These are phyloP conservation scores for Ceratina japonica DNA, from an alignment of 1,140 invertebrate genomes.

Conservation along the genomic window DNA sequence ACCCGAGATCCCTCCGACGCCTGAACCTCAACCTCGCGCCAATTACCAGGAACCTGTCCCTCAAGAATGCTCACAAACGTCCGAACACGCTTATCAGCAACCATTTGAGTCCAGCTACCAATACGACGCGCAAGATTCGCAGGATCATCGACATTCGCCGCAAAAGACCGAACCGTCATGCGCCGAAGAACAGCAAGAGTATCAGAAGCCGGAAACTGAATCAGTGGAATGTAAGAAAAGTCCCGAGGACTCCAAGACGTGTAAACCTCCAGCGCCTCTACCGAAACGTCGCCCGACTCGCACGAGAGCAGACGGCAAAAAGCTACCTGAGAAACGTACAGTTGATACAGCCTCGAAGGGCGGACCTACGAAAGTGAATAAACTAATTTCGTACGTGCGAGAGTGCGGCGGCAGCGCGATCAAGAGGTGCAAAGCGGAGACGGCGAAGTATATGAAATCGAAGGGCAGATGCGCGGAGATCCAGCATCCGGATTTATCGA, in stretches of 20 bases:
- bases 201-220: background rate
- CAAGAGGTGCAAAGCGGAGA: background rate
- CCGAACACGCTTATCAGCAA: background rate
- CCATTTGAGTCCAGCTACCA: background rate
- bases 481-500: background rate
- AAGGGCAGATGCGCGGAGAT: background rate
- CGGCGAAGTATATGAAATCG: background rate
- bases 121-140: background rate
- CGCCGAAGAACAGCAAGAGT: background rate
- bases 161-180: background rate
- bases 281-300: too few species aligned
- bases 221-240: background rate
- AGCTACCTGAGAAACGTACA: too few species aligned
- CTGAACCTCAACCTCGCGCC: too few species aligned
- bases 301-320: background rate
- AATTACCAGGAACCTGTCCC: background rate
- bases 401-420: background rate
- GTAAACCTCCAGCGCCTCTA: background rate
- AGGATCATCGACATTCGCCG: background rate
- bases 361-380: accelerated
- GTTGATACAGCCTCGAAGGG: background rate
- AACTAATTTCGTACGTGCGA: background rate
- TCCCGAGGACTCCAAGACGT: background rate
- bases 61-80: background rate
- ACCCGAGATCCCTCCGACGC: too few species aligned